These are phyloP conservation scores for Phytoseiulus persimilis DNA, from an alignment of 2,888 invertebrate species.

Conservation along the genomic window DNA sequence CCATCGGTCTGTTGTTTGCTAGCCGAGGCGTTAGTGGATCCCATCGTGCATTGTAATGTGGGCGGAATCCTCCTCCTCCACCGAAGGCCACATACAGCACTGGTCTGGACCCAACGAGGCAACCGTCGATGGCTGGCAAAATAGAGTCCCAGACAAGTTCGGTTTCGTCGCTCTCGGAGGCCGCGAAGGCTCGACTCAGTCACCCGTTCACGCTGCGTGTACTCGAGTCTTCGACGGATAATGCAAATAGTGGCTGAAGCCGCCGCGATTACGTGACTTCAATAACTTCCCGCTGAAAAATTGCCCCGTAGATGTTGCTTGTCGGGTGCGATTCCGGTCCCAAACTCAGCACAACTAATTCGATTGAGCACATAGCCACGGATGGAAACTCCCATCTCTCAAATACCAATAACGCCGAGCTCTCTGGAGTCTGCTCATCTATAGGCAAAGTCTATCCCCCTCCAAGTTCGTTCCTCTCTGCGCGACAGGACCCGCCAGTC, in stretches of 20 bases:
- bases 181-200: neutral
- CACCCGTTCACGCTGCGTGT: neutral
- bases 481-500: no score
- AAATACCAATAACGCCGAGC: neutral
- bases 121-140: no score
- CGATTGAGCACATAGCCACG: neutral
- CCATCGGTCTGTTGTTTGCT: no score
- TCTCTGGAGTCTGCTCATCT: no score
- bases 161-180: neutral
- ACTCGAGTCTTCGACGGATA: neutral
- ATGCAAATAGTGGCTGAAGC: neutral
- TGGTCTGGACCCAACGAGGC: no score
- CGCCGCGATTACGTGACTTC: neutral
- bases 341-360: neutral
- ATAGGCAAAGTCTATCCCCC: no score
- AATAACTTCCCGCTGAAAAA: neutral
- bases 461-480: no score
- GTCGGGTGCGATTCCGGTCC: neutral
- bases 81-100: no score
- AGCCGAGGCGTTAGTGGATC: no score
- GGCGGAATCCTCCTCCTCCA: no score
- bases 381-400: neutral
- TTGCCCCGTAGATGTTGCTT: neutral
- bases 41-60: no score
- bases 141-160: neutral